A percentile compares a stretch with the other conserved stretches of the same genome.
Conservation (phyloP, 2,888 invertebrate species). For the Disparrhopalites patrizii region DNA sequence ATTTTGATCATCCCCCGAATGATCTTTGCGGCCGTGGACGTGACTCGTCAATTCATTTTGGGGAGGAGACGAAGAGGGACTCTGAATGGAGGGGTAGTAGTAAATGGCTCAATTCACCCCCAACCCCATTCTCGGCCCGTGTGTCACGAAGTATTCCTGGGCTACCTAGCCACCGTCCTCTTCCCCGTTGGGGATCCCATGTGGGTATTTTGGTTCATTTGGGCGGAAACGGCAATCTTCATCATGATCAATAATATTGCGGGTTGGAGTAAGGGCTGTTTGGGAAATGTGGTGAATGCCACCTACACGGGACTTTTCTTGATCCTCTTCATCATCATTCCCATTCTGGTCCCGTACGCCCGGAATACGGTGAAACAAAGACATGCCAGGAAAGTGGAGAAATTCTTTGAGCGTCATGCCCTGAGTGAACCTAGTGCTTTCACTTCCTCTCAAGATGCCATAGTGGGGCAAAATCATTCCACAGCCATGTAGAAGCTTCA, state of each 20-base stretch:
- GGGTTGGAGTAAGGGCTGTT: conserved; percentile 23
- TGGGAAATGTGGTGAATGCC: conserved; percentile 24
- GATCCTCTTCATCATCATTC: conserved; percentile 35
- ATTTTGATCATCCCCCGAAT: conserved; percentile 35
- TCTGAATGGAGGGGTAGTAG: too few species aligned
- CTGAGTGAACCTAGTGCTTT: neutral
- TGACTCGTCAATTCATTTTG: conserved; percentile 10
- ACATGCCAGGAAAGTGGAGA: neutral
- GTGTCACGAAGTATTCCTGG: conserved; percentile 28
- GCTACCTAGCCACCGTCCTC: conserved; percentile 41
- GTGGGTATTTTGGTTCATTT: conserved; percentile 44
- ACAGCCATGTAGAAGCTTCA: too few species aligned
- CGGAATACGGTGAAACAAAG: conserved; percentile 16
- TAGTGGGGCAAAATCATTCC: too few species aligned
- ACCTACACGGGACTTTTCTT: conserved; percentile 30
- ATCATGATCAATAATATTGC: conserved; percentile 32
- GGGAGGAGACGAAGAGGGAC: conserved; percentile 2
- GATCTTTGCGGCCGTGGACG: conserved; percentile 35
- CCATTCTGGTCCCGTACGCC: conserved; percentile 33
- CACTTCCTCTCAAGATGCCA: too few species aligned
- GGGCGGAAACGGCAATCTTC: conserved; percentile 36
- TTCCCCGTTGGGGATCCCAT: conserved; percentile 41
- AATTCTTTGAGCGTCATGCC: conserved; percentile 3
- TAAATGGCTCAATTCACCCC: too few species aligned
- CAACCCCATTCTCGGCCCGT: neutral